Evolutionary conservation across 2,113 vertebrate species (phyloP).

Genomic region (Acanthisitta chloris): DNA sequence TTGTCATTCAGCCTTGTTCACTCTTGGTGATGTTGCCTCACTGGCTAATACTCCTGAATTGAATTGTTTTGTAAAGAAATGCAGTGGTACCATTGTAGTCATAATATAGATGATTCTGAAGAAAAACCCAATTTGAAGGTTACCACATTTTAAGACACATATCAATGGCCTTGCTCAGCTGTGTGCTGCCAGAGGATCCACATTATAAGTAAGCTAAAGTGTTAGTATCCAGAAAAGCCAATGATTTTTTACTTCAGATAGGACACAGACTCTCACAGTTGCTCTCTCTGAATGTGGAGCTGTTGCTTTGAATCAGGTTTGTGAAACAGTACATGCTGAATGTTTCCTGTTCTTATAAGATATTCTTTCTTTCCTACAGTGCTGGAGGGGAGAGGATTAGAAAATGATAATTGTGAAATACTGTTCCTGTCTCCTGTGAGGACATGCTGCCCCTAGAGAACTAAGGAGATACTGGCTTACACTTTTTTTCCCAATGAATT

Average conservation of each 20-base stretch:
- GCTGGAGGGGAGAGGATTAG: background rate
- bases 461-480: background rate
- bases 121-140: background rate
- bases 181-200: background rate
- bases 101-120: background rate
- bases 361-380: background rate
- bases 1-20: background rate
- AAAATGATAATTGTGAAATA: background rate
- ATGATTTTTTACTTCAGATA: background rate
- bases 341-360: background rate
- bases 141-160: background rate
- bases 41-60: background rate
- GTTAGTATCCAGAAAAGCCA: background rate
- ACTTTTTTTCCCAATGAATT: background rate
- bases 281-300: background rate
- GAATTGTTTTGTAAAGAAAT: background rate
- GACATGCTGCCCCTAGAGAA: background rate
- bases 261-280: background rate
- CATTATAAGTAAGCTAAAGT: background rate
- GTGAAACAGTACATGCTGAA: background rate
- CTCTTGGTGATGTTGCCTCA: background rate
- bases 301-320: background rate
- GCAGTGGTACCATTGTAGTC: background rate
- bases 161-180: background rate
- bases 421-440: background rate